Percentiles rank a stretch among this genome's conserved stretches.
These are phyloP conservation scores for Pheucticus melanocephalus DNA, from an alignment of 2,113 vertebrate species.

Conservation along the genomic window DNA sequence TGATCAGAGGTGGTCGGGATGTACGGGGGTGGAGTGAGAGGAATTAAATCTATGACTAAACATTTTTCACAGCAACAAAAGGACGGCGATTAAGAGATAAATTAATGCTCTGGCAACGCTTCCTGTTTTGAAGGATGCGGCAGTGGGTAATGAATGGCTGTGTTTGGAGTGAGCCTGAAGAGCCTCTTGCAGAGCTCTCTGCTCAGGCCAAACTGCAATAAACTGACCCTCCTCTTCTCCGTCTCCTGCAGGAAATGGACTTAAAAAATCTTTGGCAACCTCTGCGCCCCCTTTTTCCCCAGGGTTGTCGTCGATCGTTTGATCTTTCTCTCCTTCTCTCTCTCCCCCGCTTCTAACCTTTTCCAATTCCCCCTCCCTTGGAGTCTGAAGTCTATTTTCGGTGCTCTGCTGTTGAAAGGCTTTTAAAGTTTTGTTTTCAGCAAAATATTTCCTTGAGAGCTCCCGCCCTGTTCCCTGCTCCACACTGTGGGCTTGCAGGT, in stretches of 20 bases:
- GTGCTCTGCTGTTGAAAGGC: slow-evolving; percentile 48
- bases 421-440: slow-evolving; percentile 68
- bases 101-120: slow-evolving; percentile 70
- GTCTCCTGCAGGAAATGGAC: slow-evolving; percentile 54
- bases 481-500: not conserved
- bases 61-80: slow-evolving; percentile 64
- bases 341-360: slow-evolving; percentile 41
- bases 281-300: slow-evolving; percentile 46
- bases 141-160: slow-evolving; percentile 48
- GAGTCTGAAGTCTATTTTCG: slow-evolving; percentile 66
- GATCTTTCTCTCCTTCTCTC: slow-evolving; percentile 33
- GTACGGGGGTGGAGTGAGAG: slow-evolving; percentile 35
- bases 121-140: slow-evolving; percentile 71
- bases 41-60: slow-evolving; percentile 69
- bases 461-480: slow-evolving; percentile 26
- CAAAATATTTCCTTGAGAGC: slow-evolving; percentile 70
- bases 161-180: slow-evolving; percentile 44
- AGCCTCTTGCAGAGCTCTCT: slow-evolving; percentile 23
- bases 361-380: slow-evolving; percentile 50
- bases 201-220: slow-evolving; percentile 30
- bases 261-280: slow-evolving; percentile 65
- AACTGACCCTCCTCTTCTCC: slow-evolving; percentile 19
- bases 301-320: slow-evolving; percentile 30
- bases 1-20: slow-evolving; percentile 54
- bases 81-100: slow-evolving; percentile 66